Evolutionary conservation across 2,113 vertebrate species (phyloP), one percentile per base, ranked within the genome.

Genomic region (Chaenocephalus aceratus): DNA sequence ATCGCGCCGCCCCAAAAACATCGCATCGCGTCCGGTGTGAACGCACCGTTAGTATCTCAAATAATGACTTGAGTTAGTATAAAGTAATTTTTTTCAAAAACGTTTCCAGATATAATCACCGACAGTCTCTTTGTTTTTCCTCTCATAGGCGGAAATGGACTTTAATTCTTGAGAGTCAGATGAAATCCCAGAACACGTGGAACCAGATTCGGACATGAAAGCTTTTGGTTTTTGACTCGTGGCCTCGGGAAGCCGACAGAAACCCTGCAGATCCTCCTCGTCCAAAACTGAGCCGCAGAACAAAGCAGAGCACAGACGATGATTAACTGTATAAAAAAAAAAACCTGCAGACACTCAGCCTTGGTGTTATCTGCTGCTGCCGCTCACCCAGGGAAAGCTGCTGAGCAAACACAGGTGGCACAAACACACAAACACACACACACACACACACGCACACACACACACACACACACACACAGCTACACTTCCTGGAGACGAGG

Each of bases 351-450:
- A 46, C 12, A 45, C 41, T 90, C 94, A n/a, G 95, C 84, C 96
- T 76, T 88, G 52, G 94, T 15, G 92, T 96, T 97, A 96, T 97
- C 96, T 95, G 90, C 94, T 89, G 94, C 95, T 66, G 65, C 96
- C 95, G 96, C 58, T 53, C 65, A 14, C 65, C 65, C 53, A 93
- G 94, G 95, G 95, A 97, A 96, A 96, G 96, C 96, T 95, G 95
- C 94, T 94, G 93, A 96, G 96, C 97, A 98, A 97, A 98, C 96
- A 97, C 96, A 97, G 97, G 96, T 97, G 96, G 95, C 96, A 96
- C 96, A 90, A 60, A 56, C 71, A 53, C 61, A 34, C 10, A 49
- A 45, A 60, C 2, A 45, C 60, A 62, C 61, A 63, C 59, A 61
- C 34, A 11, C 59, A 16, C 58, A 60, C 16, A 63, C 59, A 61